A percentile compares a stretch with the other conserved stretches of the same genome.
These are phyloP conservation scores for Montipora foliosa DNA, from an alignment of 64 coral and sea anemone species.

Conservation along the genomic window DNA sequence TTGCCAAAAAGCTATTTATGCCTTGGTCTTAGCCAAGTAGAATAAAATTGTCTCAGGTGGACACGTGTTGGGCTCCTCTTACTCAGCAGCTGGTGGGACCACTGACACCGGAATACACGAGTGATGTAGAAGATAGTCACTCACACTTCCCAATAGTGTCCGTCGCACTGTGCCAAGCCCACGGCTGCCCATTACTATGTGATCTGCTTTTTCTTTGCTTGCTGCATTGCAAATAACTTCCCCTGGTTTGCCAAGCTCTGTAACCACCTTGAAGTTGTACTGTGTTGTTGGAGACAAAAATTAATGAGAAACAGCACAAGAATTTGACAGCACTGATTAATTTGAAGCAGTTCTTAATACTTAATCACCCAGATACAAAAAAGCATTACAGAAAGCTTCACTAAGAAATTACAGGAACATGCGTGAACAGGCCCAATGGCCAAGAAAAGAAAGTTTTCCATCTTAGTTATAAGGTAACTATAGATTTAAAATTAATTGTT, in stretches of 20 bases:
- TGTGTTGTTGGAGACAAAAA: conserved; percentile 16
- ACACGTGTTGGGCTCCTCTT: not conserved
- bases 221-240: conserved; percentile 77
- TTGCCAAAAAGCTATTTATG: not conserved
- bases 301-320: not conserved
- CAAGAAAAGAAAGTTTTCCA: too few relatives aligned
- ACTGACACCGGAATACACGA: conserved; percentile 51
- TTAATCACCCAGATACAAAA: not conserved
- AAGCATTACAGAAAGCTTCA: too few relatives aligned
- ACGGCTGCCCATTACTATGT: conserved; percentile 74
- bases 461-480: too few relatives aligned
- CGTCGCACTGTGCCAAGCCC: conserved; percentile 63
- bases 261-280: conserved; percentile 76
- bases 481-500: too few relatives aligned
- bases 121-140: conserved; percentile 78
- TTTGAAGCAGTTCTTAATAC: not conserved
- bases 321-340: too few relatives aligned
- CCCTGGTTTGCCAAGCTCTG: conserved; percentile 63
- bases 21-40: not conserved
- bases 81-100: conserved; percentile 25
- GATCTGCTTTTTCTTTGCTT: conserved; percentile 47
- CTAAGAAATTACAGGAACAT: too few relatives aligned
- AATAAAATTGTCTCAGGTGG: not conserved
- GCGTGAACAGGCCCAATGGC: too few relatives aligned
- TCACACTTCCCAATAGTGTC: conserved; percentile 74